Evolutionary conservation across 2,113 vertebrate genomes (phyloP).

Genomic region (Baryphthengus martii): DNA sequence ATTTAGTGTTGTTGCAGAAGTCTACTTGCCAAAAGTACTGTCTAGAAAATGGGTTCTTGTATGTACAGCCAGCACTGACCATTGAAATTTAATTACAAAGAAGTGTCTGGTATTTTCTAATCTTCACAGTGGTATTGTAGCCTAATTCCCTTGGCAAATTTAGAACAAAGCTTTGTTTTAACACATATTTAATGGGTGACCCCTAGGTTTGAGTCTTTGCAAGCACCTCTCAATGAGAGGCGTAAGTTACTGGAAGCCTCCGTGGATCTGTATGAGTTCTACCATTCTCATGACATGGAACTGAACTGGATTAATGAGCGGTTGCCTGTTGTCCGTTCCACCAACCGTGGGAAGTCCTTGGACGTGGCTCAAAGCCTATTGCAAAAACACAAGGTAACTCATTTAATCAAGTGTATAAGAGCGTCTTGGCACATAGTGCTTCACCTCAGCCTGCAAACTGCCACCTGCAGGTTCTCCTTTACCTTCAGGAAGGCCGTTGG

Average conservation of each 20-base stretch:
- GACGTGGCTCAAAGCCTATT: conserved; percentile 74
- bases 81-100: background rate
- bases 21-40: background rate
- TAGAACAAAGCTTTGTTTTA: background rate
- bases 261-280: conserved; percentile 79
- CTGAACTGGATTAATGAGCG: conserved; percentile 84
- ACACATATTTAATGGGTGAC: background rate
- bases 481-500: background rate
- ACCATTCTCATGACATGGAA: conserved; percentile 80
- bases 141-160: background rate
- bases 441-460: background rate
- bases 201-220: conserved; percentile 84
- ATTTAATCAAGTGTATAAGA: background rate
- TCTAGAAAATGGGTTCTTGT: background rate
- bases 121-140: background rate
- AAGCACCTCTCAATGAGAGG: conserved; percentile 75
- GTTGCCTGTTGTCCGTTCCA: conserved; percentile 63
- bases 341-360: conserved; percentile 69
- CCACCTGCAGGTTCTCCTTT: background rate
- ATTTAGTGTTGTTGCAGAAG: background rate
- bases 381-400: conserved; percentile 83
- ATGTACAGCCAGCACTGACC: background rate
- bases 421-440: background rate
- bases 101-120: background rate
- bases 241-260: conserved; percentile 76